phyloP scores from a whole-genome alignment of 1,140 invertebrate species.

The Ladona fulva region DNA sequence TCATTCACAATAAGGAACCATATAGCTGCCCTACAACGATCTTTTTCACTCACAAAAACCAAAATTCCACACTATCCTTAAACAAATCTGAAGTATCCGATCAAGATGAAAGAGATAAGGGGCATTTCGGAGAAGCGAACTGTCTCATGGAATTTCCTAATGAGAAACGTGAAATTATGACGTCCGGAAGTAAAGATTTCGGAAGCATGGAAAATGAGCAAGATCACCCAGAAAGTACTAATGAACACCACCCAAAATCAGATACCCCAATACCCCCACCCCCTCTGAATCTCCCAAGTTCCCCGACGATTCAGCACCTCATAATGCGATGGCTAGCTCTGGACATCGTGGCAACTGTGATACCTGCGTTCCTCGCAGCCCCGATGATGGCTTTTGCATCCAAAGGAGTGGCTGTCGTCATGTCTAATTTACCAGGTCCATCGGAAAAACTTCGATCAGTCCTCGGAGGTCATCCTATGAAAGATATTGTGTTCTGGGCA shows the following conservation, averaged over 20 bases:
- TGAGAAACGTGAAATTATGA: too few species aligned
- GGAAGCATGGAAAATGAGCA: too few species aligned
- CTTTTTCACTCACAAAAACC: background rate
- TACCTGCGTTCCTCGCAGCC: background rate
- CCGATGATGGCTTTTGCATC: background rate
- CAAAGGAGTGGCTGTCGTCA: background rate
- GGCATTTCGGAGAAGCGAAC: too few species aligned
- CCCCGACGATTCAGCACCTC: background rate
- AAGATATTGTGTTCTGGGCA: background rate
- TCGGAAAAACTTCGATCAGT: background rate
- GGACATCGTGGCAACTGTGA: background rate
- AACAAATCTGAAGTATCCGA: too few species aligned
- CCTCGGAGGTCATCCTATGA: background rate
- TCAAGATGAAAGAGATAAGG: too few species aligned
- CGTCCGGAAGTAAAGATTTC: too few species aligned
- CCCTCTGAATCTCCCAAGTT: background rate
- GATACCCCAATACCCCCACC: too few species aligned
- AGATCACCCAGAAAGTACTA: too few species aligned
- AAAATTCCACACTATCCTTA: too few species aligned
- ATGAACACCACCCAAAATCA: too few species aligned
- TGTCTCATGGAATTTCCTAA: too few species aligned
- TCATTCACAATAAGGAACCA: background rate
- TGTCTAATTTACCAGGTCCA: background rate
- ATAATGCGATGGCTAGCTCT: background rate
- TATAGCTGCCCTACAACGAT: background rate